A percentile compares a stretch with the other conserved stretches of the same genome.
phyloP scores from a whole-genome alignment of 2,113 vertebrate genomes.

The Anhinga rufa region DNA sequence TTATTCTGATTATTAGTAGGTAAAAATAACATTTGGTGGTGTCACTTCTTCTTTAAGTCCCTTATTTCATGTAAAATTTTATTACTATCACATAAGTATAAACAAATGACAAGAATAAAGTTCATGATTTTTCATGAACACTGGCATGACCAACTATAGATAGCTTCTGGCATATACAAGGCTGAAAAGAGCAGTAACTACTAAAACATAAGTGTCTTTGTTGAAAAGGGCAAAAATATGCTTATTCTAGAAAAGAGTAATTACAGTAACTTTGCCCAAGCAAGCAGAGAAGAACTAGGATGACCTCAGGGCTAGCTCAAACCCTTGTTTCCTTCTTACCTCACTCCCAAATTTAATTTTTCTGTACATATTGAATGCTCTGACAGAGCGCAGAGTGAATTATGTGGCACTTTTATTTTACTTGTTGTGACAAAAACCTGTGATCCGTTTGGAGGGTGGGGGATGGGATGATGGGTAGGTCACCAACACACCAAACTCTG shows the following conservation, averaged over 20 bases:
- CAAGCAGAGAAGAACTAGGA: constrained; percentile 16
- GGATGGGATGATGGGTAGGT: background rate
- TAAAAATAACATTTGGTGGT: background rate
- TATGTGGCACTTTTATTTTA: constrained; percentile 14
- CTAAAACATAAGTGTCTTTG: constrained; percentile 19
- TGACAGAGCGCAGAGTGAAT: background rate
- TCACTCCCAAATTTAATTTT: constrained; percentile 55
- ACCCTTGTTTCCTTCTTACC: constrained; percentile 47
- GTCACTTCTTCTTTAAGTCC: background rate
- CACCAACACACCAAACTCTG: background rate
- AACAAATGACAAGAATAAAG: background rate
- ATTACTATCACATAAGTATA: background rate
- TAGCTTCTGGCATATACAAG: background rate
- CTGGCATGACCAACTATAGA: background rate
- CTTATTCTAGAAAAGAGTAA: constrained; percentile 38
- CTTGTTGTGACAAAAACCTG: background rate
- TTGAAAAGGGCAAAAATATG: constrained; percentile 32
- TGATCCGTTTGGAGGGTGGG: rapidly evolving
- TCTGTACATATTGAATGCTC: background rate
- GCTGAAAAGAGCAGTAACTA: background rate
- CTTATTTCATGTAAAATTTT: background rate
- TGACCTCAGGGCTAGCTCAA: constrained; percentile 45
- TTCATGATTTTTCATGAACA: background rate
- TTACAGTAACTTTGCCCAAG: constrained; percentile 7
- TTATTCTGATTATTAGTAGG: background rate